A percentile compares a stretch with the other conserved stretches of the same genome.
These are phyloP conservation scores for Microplitis mediator DNA, from an alignment of 1,140 invertebrate genomes.

Conservation along the genomic window DNA sequence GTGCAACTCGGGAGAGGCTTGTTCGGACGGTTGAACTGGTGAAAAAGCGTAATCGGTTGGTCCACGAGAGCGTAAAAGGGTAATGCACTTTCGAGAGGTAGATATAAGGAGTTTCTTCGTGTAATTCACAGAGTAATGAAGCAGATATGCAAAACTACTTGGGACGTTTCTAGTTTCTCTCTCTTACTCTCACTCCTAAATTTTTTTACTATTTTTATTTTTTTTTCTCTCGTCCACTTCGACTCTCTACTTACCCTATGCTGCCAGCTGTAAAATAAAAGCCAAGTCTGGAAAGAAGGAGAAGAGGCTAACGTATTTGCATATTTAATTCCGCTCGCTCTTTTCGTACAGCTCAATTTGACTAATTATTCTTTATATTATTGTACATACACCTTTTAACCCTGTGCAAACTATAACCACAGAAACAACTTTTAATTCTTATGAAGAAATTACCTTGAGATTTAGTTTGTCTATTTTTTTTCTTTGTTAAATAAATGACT, in stretches of 20 bases:
- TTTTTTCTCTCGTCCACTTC: neutral
- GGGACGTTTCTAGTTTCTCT: constrained; percentile 26
- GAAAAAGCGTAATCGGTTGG: constrained; percentile 34
- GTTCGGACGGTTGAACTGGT: constrained; percentile 5
- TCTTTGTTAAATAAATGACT: no score
- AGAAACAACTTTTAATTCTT: no score
- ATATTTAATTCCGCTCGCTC: constrained; percentile 45
- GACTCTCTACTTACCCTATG: neutral
- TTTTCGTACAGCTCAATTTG: constrained; percentile 38
- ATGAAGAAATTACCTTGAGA: neutral
- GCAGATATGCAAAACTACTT: constrained; percentile 50
- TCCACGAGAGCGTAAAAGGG: constrained; percentile 34
- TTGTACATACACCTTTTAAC: constrained; percentile 31
- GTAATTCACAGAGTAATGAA: constrained; percentile 45
- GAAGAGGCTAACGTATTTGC: constrained; percentile 46
- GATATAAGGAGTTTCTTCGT: constrained; percentile 39
- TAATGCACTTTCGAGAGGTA: constrained; percentile 30
- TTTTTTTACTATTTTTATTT: neutral
- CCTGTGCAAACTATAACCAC: no score
- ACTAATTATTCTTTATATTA: constrained; percentile 44
- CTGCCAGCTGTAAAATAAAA: constrained; percentile 24
- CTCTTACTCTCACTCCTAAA: neutral
- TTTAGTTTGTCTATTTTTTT: no score
- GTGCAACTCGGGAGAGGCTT: constrained; percentile 8
- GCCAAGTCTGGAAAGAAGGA: constrained; percentile 17